phyloP scores from a whole-genome alignment of 2,113 vertebrate genomes.

The Pogonocichla stellata region DNA sequence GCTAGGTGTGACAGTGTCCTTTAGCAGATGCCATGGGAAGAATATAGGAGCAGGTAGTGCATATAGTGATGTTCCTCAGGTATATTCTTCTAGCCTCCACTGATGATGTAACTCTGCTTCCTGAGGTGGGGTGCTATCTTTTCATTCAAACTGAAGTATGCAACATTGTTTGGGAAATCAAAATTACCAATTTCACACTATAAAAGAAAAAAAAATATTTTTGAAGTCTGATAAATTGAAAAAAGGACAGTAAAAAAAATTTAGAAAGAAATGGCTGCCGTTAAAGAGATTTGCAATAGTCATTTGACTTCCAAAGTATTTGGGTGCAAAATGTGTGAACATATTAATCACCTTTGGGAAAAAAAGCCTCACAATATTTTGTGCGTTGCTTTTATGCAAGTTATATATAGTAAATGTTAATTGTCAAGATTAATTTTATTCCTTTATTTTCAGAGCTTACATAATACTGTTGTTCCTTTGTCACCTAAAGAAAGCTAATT shows the following conservation, averaged over 20 bases:
- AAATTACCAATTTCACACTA: background rate
- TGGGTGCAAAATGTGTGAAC: background rate
- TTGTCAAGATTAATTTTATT: background rate
- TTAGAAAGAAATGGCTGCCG: background rate
- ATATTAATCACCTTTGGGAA: background rate
- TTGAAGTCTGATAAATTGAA: background rate
- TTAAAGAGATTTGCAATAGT: background rate
- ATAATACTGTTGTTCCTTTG: background rate
- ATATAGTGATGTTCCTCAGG: background rate
- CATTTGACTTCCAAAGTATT: background rate
- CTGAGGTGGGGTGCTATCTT: background rate
- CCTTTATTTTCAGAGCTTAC: background rate
- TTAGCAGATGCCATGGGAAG: background rate
- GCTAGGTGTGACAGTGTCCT: background rate
- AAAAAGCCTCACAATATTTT: background rate
- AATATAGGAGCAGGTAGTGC: accelerated
- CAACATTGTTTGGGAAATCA: background rate
- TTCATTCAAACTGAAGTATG: background rate
- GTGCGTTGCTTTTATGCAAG: background rate
- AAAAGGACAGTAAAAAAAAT: background rate
- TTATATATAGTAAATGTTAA: background rate
- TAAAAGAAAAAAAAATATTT: background rate
- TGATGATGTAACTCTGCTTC: background rate
- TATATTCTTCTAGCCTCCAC: background rate
- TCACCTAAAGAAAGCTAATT: background rate